phyloP scores from a whole-genome alignment of 2,113 vertebrate genomes.

The Hippocampus zosterae region DNA sequence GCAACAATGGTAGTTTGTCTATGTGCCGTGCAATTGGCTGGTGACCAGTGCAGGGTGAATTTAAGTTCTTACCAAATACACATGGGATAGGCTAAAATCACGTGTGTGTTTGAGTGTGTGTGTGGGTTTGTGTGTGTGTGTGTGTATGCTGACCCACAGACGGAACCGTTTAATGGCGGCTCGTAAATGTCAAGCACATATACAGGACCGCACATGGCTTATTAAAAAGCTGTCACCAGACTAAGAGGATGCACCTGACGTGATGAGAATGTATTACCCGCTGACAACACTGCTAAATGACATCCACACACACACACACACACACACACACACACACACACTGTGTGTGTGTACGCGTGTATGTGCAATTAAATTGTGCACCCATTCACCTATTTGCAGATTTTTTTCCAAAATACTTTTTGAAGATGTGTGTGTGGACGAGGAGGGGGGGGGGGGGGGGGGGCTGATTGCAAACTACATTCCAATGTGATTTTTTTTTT shows the following conservation, averaged over 20 bases:
- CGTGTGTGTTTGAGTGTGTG: neutral
- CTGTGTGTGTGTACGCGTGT: slow-evolving; percentile 4
- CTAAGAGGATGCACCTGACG: slow-evolving; percentile 70
- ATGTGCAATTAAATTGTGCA: too few relatives aligned
- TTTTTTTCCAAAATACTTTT: too few relatives aligned
- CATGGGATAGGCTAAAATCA: neutral
- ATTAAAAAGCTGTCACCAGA: slow-evolving; percentile 72
- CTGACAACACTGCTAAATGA: slow-evolving; percentile 73
- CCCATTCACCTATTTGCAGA: too few relatives aligned
- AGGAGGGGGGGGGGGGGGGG: too few relatives aligned
- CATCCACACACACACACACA: slow-evolving; percentile 64
- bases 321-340: slow-evolving; percentile 41
- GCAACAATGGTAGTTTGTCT: too few relatives aligned
- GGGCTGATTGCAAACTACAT: too few relatives aligned
- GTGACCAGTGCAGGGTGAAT: neutral
- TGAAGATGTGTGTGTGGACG: too few relatives aligned
- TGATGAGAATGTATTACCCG: slow-evolving; percentile 77
- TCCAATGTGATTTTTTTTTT: too few relatives aligned
- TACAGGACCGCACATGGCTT: slow-evolving; percentile 68
- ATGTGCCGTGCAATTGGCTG: too few relatives aligned
- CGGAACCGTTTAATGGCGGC: slow-evolving; percentile 40
- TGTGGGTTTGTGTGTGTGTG: neutral
- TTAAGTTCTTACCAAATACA: neutral
- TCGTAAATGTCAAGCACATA: slow-evolving; percentile 72
- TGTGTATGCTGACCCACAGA: neutral